Base-by-base conservation (phyloP, 2,113 vertebrate species). In the Platysternon megacephalum region DNA sequence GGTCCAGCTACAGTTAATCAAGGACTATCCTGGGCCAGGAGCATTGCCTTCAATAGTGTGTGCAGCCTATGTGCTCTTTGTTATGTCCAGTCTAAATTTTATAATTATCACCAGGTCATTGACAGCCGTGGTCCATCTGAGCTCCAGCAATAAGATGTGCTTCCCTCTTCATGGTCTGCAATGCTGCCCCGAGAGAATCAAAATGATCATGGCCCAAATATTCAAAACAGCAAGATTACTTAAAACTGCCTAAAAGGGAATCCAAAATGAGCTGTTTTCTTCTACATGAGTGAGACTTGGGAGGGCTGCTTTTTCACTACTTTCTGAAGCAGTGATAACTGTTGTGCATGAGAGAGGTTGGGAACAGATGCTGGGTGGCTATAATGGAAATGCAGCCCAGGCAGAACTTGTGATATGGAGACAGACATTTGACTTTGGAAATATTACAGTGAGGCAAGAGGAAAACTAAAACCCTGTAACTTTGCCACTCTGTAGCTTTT, bases 221-320 rank as follows among this genome's bases (percentile, higher is more conserved):
- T 44, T 76, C 39, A 76, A 42, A 76, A 26, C 5, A 44, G 8
- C 8, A 68, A 16, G 32, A 35, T 65, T 16, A 74, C 22, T 12
- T 74, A 56, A 74, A 85, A 83, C 1, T 61, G 28, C 5, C 44
- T 61, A 4, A 10, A 19, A 80, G 22, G 14, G 28, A 29, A n/a
- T 35, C 51, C 26, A 65, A 80, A 72, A 17, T 1, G 1, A 28
- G 90, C 2, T 1, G 58, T 76, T 76, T 91, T 80, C 42, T 91
- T 56, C 26, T 28, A 44, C 56, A 8, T 1, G 8, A 19, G 8
- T 35, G 49, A 85, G 17, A 39, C 22, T 24, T 76, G 22, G 8
- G 39, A 8, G 2, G 3, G 35, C 81, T 85, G 39, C 61, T 48
- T 4, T 58, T 49, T 52, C 52, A 52, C 29, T 0, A 0, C 55